Percentiles rank a stretch among this genome's conserved stretches.
Conservation (phyloP, 2,113 vertebrate genomes). For the Rhynchomys soricoides region DNA sequence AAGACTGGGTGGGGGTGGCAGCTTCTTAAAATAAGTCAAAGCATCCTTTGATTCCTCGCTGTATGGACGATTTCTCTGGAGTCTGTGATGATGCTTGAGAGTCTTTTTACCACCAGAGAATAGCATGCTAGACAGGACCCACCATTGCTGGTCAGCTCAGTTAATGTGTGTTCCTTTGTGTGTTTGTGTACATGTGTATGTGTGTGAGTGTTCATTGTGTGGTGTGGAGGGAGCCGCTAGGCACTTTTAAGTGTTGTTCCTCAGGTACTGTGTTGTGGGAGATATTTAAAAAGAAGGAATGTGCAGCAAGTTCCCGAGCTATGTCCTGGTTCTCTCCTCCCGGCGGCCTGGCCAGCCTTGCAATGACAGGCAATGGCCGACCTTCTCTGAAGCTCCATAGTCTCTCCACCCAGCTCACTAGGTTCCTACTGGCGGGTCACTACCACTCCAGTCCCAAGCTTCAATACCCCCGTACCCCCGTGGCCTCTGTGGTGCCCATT, state of each 20-base stretch:
- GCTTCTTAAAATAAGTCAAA: background rate
- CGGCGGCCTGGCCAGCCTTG: too few relatives aligned
- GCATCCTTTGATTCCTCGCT: background rate
- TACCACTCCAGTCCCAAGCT: too few relatives aligned
- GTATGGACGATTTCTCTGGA: background rate
- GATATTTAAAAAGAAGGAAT: too few relatives aligned
- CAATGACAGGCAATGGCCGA: too few relatives aligned
- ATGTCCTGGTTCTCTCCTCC: too few relatives aligned
- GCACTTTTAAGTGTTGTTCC: background rate
- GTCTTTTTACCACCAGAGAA: background rate
- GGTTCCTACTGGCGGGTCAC: too few relatives aligned
- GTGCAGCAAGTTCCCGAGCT: too few relatives aligned
- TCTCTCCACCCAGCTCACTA: too few relatives aligned
- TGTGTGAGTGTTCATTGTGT: too few relatives aligned
- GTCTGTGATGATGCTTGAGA: background rate
- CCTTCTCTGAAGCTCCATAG: too few relatives aligned
- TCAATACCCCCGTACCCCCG: too few relatives aligned
- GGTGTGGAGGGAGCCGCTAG: background rate
- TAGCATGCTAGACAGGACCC: background rate
- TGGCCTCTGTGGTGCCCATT: too few relatives aligned
- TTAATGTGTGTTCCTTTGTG: background rate
- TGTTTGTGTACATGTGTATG: background rate
- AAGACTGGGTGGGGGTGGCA: background rate
- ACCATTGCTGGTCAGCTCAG: background rate
- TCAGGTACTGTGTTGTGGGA: background rate